These are phyloP conservation scores for Neoarius graeffei DNA, from an alignment of 2,113 vertebrate genomes.

Conservation along the genomic window DNA sequence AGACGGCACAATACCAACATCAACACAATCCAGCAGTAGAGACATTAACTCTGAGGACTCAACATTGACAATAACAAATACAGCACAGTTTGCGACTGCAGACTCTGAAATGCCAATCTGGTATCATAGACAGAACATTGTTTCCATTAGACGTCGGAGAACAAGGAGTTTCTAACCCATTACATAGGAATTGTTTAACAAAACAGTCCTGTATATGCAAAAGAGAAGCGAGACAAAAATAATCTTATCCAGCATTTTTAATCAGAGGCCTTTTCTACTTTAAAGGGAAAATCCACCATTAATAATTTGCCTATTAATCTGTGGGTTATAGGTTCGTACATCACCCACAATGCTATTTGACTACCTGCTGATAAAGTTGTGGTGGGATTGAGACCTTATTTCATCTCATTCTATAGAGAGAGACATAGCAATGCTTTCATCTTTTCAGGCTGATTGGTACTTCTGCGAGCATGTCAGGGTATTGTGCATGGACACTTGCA, in stretches of 20 bases:
- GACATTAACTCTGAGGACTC: not conserved
- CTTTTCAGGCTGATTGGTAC: not conserved
- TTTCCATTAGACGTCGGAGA: not conserved
- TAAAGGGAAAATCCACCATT: not conserved
- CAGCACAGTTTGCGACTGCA: not conserved
- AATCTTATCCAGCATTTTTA: not conserved
- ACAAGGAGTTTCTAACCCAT: not conserved
- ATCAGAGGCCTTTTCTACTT: too few species aligned
- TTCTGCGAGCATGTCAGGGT: not conserved
- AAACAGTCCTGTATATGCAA: not conserved
- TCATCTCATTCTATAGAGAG: not conserved
- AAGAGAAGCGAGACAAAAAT: not conserved
- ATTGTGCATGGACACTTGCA: not conserved
- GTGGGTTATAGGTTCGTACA: not conserved
- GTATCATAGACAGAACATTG: not conserved
- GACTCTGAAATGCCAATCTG: not conserved
- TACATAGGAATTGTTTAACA: not conserved
- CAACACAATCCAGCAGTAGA: not conserved
- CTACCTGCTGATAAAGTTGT: not conserved
- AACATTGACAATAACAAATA: not conserved
- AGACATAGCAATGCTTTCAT: not conserved
- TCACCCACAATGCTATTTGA: not conserved
- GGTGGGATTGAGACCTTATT: not conserved
- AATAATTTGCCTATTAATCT: not conserved
- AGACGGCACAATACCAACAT: not conserved